These are phyloP conservation scores for Leptodactylus fuscus DNA, from an alignment of 2,113 vertebrate species.

Conservation along the genomic window DNA sequence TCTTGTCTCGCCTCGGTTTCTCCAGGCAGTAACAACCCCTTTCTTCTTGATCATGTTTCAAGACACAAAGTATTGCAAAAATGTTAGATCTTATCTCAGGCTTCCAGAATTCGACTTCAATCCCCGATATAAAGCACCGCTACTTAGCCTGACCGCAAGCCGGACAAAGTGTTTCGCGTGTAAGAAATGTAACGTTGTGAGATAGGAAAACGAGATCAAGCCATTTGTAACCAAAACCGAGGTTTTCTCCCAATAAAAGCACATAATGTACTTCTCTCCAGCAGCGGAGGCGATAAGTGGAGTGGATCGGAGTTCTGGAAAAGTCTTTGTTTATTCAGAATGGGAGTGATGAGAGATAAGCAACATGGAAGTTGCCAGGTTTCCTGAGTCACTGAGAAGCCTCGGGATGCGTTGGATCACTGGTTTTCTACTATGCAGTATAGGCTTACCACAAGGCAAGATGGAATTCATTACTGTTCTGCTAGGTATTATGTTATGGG, in stretches of 20 bases:
- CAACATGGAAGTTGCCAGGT: conserved; percentile 18
- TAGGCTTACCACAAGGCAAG: background rate
- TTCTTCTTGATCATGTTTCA: conserved; percentile 51
- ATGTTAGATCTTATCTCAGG: conserved; percentile 41
- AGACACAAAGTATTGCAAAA: conserved; percentile 52
- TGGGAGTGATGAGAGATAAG: conserved; percentile 46
- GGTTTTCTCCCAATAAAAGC: conserved; percentile 23
- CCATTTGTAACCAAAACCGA: conserved; percentile 35
- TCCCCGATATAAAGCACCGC: conserved; percentile 28
- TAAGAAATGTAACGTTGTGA: conserved; percentile 32
- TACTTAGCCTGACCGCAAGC: background rate
- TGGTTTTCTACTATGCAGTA: conserved; percentile 1
- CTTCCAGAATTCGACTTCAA: conserved; percentile 48
- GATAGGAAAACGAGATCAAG: conserved; percentile 22
- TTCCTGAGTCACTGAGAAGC: conserved; percentile 6
- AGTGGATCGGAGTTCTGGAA: background rate
- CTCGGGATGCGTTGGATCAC: conserved; percentile 9
- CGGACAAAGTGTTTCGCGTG: conserved; percentile 1
- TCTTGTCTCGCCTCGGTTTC: conserved; percentile 21
- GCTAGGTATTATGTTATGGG: background rate
- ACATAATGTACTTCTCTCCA: conserved; percentile 30
- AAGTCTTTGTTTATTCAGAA: conserved; percentile 37
- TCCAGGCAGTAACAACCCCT: background rate
- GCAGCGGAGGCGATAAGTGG: background rate
- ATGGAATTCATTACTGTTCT: background rate